Conservation (phyloP, 2,113 vertebrate species). For the Vulpes ferrilata region DNA sequence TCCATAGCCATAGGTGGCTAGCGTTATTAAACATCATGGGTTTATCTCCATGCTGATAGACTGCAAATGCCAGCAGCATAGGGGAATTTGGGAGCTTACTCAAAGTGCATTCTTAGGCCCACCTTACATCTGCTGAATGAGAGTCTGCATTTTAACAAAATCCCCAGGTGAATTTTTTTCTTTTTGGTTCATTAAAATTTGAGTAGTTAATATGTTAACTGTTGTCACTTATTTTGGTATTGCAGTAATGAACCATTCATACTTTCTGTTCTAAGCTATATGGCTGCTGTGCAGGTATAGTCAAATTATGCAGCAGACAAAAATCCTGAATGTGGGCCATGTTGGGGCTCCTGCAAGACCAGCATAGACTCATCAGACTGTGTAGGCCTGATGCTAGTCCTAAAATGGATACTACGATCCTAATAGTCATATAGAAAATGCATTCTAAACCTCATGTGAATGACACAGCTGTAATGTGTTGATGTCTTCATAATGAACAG, state of each 20-base stretch:
- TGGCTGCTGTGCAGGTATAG: background rate
- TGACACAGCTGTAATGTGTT: constrained; percentile 75
- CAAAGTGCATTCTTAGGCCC: background rate
- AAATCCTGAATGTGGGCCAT: background rate
- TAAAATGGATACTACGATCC: background rate
- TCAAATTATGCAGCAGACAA: background rate
- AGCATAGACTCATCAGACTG: background rate
- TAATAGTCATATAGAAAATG: background rate
- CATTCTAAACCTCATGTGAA: constrained; percentile 17
- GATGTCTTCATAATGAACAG: constrained; percentile 76
- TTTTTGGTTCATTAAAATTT: background rate
- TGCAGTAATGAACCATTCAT: background rate
- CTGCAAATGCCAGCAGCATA: background rate
- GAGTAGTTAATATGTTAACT: background rate
- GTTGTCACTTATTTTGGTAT: background rate
- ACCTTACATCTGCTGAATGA: background rate
- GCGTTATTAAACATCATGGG: background rate
- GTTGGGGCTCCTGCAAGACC: background rate
- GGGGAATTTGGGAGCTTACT: background rate
- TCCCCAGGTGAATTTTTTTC: background rate
- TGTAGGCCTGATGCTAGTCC: background rate
- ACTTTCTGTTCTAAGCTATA: background rate
- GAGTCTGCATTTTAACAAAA: background rate
- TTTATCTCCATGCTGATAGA: background rate
- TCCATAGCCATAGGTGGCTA: background rate